A percentile compares a stretch with the other conserved stretches of the same genome.
Evolutionary conservation across 37 sponge, comb jelly and placozoan genomes (phyloP).

Genomic region (Eunapius fragilis): DNA sequence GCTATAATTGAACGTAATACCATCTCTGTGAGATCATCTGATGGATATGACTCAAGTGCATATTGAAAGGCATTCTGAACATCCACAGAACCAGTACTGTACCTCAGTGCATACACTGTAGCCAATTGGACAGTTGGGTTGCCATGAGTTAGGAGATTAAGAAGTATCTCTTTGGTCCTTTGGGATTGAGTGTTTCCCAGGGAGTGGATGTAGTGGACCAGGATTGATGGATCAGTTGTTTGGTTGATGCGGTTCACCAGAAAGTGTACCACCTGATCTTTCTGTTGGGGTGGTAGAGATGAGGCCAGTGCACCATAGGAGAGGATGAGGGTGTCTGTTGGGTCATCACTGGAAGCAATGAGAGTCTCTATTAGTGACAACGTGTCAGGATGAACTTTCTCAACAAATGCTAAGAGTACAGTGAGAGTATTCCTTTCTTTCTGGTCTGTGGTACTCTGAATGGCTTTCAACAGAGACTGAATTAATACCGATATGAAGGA

Average conservation of each 20-base stretch:
- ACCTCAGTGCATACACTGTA: conserved; percentile 22
- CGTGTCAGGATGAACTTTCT: not conserved
- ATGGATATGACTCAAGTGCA: not conserved
- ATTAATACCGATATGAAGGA: not conserved
- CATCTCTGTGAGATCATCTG: not conserved
- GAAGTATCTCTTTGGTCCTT: not conserved
- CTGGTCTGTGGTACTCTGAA: not conserved
- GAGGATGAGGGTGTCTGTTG: conserved; percentile 22
- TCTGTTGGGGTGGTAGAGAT: not conserved
- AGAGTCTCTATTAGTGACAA: not conserved
- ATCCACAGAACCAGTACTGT: not conserved
- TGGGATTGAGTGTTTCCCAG: conserved; percentile 60
- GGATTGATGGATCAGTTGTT: not conserved
- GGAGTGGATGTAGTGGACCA: conserved; percentile 30
- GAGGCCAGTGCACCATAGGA: conserved; percentile 33
- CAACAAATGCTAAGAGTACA: conserved; percentile 1
- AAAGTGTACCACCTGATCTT: not conserved
- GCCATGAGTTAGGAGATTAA: conserved; percentile 39
- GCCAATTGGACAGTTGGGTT: conserved; percentile 31
- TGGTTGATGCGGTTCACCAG: conserved; percentile 2
- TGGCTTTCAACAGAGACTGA: conserved; percentile 12
- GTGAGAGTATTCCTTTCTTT: conserved; percentile 16
- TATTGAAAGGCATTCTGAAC: not conserved
- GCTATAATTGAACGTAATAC: not conserved
- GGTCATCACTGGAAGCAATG: not conserved